Percentiles rank a stretch among this genome's conserved stretches.
These are phyloP conservation scores for Daktulosphaira vitifoliae DNA, from an alignment of 1,140 invertebrate species.

Conservation along the genomic window DNA sequence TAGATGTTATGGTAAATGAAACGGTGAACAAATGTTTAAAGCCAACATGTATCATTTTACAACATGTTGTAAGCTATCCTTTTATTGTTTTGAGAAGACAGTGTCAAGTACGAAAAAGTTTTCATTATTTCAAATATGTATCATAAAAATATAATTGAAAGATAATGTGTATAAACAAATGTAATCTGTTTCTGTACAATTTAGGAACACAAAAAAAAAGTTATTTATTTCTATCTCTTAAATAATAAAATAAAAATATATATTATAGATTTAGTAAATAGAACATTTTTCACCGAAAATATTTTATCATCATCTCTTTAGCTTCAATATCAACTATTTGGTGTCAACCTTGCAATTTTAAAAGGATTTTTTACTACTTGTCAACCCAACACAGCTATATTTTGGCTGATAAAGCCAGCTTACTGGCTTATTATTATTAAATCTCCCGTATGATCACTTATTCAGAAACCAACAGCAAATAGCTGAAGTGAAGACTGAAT, in stretches of 20 bases:
- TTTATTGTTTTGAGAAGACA: slow-evolving; percentile 84
- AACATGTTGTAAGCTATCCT: slow-evolving; percentile 86
- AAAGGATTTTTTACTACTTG: too few relatives aligned
- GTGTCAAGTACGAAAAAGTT: slow-evolving; percentile 65
- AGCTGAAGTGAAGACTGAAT: too few relatives aligned
- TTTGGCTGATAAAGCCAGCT: too few relatives aligned
- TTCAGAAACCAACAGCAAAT: too few relatives aligned
- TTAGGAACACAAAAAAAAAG: background rate
- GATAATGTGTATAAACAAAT: too few relatives aligned
- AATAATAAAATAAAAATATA: background rate
- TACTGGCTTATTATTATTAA: too few relatives aligned
- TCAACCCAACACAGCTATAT: too few relatives aligned
- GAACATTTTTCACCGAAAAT: background rate
- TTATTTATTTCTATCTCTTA: background rate
- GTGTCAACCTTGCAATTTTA: too few relatives aligned
- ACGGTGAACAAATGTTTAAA: slow-evolving; percentile 18
- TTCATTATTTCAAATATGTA: background rate
- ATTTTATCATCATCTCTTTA: too few relatives aligned
- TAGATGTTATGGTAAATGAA: slow-evolving; percentile 15
- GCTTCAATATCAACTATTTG: too few relatives aligned
- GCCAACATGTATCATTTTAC: slow-evolving; percentile 41
- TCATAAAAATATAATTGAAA: too few relatives aligned
- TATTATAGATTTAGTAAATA: background rate
- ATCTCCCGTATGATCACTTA: too few relatives aligned
- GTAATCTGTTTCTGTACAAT: background rate